Conservation (phyloP, 2,888 invertebrate species). For the Xylota sylvarum region DNA sequence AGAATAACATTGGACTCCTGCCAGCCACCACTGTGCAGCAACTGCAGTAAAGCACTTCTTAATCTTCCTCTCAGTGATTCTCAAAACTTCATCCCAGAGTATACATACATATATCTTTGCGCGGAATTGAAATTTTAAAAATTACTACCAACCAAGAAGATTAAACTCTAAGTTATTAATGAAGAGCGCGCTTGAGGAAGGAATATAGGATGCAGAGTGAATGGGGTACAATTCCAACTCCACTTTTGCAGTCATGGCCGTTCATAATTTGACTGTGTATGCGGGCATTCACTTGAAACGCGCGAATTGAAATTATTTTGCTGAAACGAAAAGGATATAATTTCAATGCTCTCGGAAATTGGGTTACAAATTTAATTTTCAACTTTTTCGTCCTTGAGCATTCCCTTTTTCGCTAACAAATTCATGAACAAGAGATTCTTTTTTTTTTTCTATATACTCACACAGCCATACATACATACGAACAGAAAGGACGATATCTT, state of each 20-base stretch:
- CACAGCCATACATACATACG: background rate
- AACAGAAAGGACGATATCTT: background rate
- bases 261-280: constrained; percentile 34
- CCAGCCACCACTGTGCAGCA: constrained; percentile 51
- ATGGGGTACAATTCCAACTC: constrained; percentile 29
- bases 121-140: constrained; percentile 69
- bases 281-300: constrained; percentile 56
- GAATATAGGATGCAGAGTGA: background rate
- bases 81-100: constrained; percentile 35
- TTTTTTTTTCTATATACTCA: too few relatives aligned
- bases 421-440: constrained; percentile 16
- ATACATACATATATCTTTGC: constrained; percentile 4
- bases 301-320: constrained; percentile 64
- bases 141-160: constrained; percentile 68
- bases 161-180: constrained; percentile 77
- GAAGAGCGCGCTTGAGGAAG: constrained; percentile 52
- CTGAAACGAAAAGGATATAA: constrained; percentile 57
- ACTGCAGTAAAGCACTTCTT: constrained; percentile 49
- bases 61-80: constrained; percentile 50
- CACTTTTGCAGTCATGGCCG: constrained; percentile 34
- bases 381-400: constrained; percentile 7
- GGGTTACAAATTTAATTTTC: constrained; percentile 68
- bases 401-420: background rate
- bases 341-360: constrained; percentile 61
- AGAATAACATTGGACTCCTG: background rate